phyloP scores from a whole-genome alignment of 2,113 vertebrate genomes.

The Macquaria australasica region DNA sequence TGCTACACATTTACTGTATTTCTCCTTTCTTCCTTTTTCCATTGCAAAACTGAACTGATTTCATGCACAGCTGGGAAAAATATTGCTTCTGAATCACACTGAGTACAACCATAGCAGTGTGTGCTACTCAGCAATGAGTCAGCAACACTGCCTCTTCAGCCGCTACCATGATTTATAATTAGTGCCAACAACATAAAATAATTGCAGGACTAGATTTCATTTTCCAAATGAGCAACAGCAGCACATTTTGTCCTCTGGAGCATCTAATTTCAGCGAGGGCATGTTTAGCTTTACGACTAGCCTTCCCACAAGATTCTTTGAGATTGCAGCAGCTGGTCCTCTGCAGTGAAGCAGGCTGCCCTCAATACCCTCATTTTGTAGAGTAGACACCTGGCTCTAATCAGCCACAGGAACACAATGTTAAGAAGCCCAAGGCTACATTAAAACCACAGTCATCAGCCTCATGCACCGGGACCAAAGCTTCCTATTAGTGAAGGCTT shows the following conservation, averaged over 20 bases:
- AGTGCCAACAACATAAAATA: conserved; percentile 75
- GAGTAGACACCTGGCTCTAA: conserved; percentile 78
- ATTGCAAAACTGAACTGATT: conserved; percentile 69
- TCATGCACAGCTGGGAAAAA: conserved; percentile 77
- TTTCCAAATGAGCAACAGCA: conserved; percentile 76
- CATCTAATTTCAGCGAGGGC: conserved; percentile 64
- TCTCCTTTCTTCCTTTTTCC: conserved; percentile 61
- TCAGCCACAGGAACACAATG: conserved; percentile 72
- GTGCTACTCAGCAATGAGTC: conserved; percentile 64
- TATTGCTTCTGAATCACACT: conserved; percentile 61
- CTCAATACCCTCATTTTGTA: conserved; percentile 61
- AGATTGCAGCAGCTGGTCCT: conserved; percentile 68
- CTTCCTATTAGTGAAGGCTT: conserved; percentile 15
- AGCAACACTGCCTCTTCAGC: conserved; percentile 56
- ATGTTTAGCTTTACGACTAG: conserved; percentile 67
- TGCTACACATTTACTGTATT: conserved; percentile 27
- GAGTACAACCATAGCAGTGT: conserved; percentile 60
- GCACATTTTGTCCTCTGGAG: conserved; percentile 70
- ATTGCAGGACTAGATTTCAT: conserved; percentile 69
- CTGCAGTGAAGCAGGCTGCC: conserved; percentile 54
- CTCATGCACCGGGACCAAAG: conserved; percentile 23
- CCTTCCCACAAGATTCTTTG: conserved; percentile 72
- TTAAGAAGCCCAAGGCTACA: conserved; percentile 58
- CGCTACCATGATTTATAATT: conserved; percentile 68
- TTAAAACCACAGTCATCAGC: conserved; percentile 43